A percentile compares a stretch with the other conserved stretches of the same genome.
Evolutionary conservation across 2,113 vertebrate species (phyloP).

Genomic region (Pontoporia blainvillei): DNA sequence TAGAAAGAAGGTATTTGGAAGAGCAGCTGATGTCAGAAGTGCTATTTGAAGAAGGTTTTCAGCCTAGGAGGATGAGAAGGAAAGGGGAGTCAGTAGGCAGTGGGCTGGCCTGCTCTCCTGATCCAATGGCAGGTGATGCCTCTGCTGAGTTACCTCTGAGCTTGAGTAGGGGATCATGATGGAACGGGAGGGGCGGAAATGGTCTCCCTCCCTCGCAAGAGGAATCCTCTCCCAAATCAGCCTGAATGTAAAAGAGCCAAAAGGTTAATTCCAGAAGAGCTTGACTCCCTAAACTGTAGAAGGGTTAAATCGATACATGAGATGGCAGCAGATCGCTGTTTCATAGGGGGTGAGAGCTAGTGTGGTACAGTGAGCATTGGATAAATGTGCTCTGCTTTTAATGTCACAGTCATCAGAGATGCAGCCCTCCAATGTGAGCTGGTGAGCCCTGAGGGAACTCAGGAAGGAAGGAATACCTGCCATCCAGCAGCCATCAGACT

Average conservation of each 20-base stretch:
- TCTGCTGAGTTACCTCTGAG: neutral
- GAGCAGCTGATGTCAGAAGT: slow-evolving; percentile 50
- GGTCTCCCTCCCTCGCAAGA: neutral
- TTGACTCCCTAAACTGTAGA: neutral
- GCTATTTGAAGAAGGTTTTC: slow-evolving; percentile 63
- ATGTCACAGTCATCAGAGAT: too few species aligned
- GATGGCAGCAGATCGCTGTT: neutral
- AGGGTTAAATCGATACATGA: neutral
- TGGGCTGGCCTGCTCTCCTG: neutral
- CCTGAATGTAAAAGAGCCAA: neutral
- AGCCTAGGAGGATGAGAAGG: slow-evolving; percentile 25
- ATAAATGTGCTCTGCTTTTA: neutral
- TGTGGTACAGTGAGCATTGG: neutral
- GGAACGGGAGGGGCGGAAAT: neutral
- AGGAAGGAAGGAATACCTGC: too few species aligned
- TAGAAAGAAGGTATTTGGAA: slow-evolving; percentile 53
- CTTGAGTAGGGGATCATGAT: neutral
- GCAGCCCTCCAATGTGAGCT: too few species aligned
- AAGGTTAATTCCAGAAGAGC: neutral
- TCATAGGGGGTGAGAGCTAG: neutral
- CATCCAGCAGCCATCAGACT: too few species aligned
- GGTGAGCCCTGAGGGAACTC: too few species aligned
- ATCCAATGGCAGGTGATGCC: neutral
- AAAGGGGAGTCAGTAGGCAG: neutral
- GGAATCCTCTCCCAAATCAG: neutral